Evolutionary conservation across 2,797 vertebrate species (phyloP).

Genomic region (Ctenochaetus hawaiiensis): DNA sequence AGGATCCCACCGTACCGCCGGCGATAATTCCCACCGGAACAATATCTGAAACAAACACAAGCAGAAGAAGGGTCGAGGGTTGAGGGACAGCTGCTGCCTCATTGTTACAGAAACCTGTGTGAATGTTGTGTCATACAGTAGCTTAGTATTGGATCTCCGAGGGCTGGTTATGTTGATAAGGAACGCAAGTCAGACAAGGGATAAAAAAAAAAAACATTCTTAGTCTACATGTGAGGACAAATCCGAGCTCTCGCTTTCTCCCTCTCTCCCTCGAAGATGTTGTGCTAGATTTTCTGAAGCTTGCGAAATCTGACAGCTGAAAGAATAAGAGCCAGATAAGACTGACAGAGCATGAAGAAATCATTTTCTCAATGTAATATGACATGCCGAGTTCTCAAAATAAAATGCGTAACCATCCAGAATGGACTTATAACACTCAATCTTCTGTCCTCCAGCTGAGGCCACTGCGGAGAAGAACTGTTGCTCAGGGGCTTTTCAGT

Average conservation of each 20-base stretch:
- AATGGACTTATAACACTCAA: slow-evolving; percentile 24
- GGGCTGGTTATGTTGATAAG: slow-evolving; percentile 64
- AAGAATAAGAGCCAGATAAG: slow-evolving; percentile 59
- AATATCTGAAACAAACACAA: slow-evolving; percentile 83
- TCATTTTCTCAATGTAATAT: slow-evolving; percentile 56
- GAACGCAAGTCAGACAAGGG: slow-evolving; percentile 50
- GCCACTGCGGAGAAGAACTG: slow-evolving; percentile 1
- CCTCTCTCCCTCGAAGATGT: slow-evolving; percentile 39
- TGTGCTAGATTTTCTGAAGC: slow-evolving; percentile 61
- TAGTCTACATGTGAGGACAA: slow-evolving; percentile 24
- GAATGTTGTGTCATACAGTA: slow-evolving; percentile 29
- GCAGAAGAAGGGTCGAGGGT: background rate
- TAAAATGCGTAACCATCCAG: slow-evolving; percentile 43
- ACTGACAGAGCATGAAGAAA: slow-evolving; percentile 55
- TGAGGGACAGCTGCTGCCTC: slow-evolving; percentile 38
- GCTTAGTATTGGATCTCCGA: slow-evolving; percentile 35
- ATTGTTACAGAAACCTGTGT: slow-evolving; percentile 40
- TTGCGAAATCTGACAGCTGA: slow-evolving; percentile 60
- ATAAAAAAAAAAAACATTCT: slow-evolving; percentile 29
- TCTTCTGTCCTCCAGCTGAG: slow-evolving; percentile 32
- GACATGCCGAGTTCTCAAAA: slow-evolving; percentile 41
- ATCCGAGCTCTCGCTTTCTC: slow-evolving; percentile 28
- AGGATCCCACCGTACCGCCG: slow-evolving; percentile 88
- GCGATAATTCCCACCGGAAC: slow-evolving; percentile 93
- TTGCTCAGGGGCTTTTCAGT: slow-evolving; percentile 40